Conservation (phyloP, 2,797 vertebrate genomes). For the Pygocentrus nattereri region DNA sequence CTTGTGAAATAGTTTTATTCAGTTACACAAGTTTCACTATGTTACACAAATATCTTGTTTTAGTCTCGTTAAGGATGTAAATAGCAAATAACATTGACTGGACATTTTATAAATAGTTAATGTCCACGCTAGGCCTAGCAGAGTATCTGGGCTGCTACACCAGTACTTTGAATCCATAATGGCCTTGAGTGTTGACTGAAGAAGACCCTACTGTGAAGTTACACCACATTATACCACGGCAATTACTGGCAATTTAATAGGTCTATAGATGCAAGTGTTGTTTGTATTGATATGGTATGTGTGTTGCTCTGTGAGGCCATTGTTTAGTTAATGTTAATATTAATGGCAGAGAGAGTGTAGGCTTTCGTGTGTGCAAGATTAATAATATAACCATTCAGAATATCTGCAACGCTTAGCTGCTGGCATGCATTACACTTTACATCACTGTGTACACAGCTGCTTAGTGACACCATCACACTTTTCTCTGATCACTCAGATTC, state of each 20-base stretch:
- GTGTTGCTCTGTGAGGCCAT: slow-evolving; percentile 51
- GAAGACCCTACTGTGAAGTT: not conserved
- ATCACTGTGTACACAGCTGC: slow-evolving; percentile 35
- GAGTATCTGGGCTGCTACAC: not conserved
- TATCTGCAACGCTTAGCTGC: slow-evolving; percentile 66
- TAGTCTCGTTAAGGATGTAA: too few species aligned
- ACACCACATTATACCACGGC: slow-evolving; percentile 4
- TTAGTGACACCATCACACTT: slow-evolving; percentile 18
- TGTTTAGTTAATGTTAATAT: slow-evolving; percentile 73
- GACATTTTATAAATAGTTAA: too few species aligned
- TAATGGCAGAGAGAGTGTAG: slow-evolving; percentile 60
- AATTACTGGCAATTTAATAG: not conserved
- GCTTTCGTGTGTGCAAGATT: slow-evolving; percentile 52
- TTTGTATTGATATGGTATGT: slow-evolving; percentile 11
- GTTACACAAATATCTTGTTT: too few species aligned
- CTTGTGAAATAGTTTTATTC: too few species aligned
- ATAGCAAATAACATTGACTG: too few species aligned
- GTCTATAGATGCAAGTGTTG: slow-evolving; percentile 4
- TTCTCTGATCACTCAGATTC: slow-evolving; percentile 26
- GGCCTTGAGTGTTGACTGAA: not conserved
- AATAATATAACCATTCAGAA: slow-evolving; percentile 70
- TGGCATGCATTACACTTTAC: slow-evolving; percentile 56
- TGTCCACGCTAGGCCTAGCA: too few species aligned
- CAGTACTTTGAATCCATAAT: not conserved
- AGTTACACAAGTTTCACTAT: too few species aligned